Evolutionary conservation across 2,797 vertebrate species (phyloP).

Genomic region (Enteromius viviparus): DNA sequence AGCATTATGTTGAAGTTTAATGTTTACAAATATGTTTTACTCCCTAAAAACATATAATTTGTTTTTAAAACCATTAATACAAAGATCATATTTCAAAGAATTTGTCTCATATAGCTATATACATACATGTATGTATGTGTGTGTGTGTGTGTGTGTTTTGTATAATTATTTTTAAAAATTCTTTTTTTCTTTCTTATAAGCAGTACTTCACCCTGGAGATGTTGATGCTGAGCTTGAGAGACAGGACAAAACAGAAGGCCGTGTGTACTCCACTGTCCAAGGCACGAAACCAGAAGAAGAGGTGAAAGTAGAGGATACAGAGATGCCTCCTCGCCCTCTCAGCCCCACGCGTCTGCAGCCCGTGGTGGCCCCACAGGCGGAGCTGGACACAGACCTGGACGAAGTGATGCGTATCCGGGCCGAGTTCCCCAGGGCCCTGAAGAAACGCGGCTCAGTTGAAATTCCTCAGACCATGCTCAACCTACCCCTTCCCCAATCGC

Average conservation of each 20-base stretch:
- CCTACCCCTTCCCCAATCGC: conserved; percentile 70
- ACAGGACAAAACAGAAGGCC: conserved; percentile 57
- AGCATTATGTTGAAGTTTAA: background rate
- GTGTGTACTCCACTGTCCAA: background rate
- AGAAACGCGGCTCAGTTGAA: conserved; percentile 85
- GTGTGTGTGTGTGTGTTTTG: too few relatives aligned
- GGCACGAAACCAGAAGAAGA: conserved; percentile 25
- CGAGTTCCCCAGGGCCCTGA: conserved; percentile 88
- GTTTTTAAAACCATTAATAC: background rate
- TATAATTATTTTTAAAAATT: too few relatives aligned
- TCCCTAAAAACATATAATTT: background rate
- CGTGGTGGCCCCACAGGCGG: conserved; percentile 80
- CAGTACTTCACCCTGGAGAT: conserved; percentile 71
- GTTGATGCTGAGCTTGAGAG: conserved; percentile 76
- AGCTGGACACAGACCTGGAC: conserved; percentile 73
- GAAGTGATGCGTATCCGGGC: conserved; percentile 82
- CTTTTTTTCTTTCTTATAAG: background rate
- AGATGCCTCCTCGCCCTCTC: conserved; percentile 78
- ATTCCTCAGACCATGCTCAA: conserved; percentile 65
- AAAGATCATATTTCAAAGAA: background rate
- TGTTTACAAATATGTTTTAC: background rate
- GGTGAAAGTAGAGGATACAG: conserved; percentile 38
- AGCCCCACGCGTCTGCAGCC: conserved; percentile 91
- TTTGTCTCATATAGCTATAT: too few relatives aligned
- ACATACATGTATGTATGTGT: too few relatives aligned